These are phyloP conservation scores for Sternotherus odoratus DNA, from an alignment of 2,797 vertebrate species.

Conservation along the genomic window DNA sequence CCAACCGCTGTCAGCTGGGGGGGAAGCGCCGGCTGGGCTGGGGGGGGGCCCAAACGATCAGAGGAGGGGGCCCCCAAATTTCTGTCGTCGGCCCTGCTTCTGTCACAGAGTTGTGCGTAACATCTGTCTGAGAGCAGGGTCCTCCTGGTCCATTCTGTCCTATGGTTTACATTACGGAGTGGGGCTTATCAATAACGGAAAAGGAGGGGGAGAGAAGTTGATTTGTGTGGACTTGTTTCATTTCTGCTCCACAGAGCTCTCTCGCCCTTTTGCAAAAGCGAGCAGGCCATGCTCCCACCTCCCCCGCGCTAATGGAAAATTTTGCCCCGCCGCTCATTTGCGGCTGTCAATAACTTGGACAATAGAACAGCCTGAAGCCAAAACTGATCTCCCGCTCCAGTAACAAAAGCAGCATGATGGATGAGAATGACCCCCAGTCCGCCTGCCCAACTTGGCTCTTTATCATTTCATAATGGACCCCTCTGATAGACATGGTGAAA, in stretches of 20 bases:
- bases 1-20: too few relatives aligned
- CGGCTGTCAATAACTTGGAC: constrained; percentile 53
- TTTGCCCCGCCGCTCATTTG: constrained; percentile 26
- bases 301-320: constrained; percentile 52
- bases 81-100: too few relatives aligned
- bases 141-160: accelerated
- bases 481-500: neutral
- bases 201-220: neutral
- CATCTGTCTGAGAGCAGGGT: neutral
- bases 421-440: neutral
- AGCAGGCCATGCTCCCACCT: accelerated
- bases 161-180: accelerated
- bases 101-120: neutral
- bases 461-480: constrained; percentile 28
- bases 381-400: constrained; percentile 17
- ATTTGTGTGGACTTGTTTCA: accelerated
- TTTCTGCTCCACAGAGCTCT: constrained; percentile 14
- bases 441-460: constrained; percentile 10
- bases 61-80: too few relatives aligned
- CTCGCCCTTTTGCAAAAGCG: neutral
- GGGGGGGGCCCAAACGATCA: too few relatives aligned
- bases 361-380: constrained; percentile 19
- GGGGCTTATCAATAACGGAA: neutral
- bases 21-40: too few relatives aligned
- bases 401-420: constrained; percentile 38